Conservation (phyloP, 1,140 invertebrate species). For the Oryctes rhinoceros region DNA sequence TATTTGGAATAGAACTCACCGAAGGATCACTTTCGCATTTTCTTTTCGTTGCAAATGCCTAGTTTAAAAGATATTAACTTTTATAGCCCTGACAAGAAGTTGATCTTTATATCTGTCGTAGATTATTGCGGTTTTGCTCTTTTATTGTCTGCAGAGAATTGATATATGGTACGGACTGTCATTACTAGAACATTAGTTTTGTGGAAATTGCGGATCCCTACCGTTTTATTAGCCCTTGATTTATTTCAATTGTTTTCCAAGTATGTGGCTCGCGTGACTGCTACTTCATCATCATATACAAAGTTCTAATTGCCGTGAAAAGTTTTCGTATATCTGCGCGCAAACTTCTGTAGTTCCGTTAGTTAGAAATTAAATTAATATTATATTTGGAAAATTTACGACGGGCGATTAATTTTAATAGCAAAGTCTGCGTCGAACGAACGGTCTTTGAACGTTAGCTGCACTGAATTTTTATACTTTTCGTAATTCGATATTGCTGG, state of each 20-base stretch:
- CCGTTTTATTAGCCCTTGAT: slow-evolving; percentile 39
- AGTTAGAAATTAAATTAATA: slow-evolving; percentile 37
- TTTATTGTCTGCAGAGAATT: slow-evolving; percentile 23
- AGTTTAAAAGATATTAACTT: background rate
- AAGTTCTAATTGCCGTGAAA: slow-evolving; percentile 34
- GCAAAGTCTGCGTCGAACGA: background rate
- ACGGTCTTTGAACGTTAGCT: slow-evolving; percentile 3
- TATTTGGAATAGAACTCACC: background rate
- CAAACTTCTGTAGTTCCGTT: slow-evolving; percentile 27
- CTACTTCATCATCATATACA: slow-evolving; percentile 16
- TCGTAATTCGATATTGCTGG: slow-evolving; percentile 24
- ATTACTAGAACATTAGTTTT: slow-evolving; percentile 39
- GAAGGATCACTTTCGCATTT: background rate
- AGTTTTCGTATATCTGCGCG: slow-evolving; percentile 27
- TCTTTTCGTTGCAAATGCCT: background rate
- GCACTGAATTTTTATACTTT: slow-evolving; percentile 24
- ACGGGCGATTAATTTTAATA: slow-evolving; percentile 29
- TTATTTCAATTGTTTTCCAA: slow-evolving; percentile 40
- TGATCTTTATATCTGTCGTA: slow-evolving; percentile 20
- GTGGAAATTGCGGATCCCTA: slow-evolving; percentile 38
- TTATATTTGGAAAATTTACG: slow-evolving; percentile 38
- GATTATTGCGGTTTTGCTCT: slow-evolving; percentile 25
- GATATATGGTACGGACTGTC: slow-evolving; percentile 21
- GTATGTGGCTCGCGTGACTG: slow-evolving; percentile 29
- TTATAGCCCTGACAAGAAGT: background rate